Evolutionary conservation across 2,888 invertebrate species (phyloP), one percentile per base, ranked within the genome.

Genomic region (Ceramica pisi): DNA sequence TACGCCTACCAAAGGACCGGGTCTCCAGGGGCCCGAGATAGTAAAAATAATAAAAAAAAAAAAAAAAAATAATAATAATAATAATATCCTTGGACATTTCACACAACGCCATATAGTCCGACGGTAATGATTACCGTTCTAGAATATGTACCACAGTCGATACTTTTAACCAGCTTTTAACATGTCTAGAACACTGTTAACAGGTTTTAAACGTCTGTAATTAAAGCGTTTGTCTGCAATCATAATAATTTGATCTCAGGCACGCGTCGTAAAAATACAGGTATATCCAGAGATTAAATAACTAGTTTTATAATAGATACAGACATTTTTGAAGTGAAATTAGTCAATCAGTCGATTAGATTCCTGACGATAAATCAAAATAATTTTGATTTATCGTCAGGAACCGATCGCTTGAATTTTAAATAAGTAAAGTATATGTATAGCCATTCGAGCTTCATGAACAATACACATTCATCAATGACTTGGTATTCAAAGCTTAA

Each of bases 171-270:
- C 14, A 41, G 6, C 19, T 35, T 23, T n/a, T n/a, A 72, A 21
- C 51, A 38, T 6, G 50, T 44, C n/a, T 44, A 8, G n/a, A 57
- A 19, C 14, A 46, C 14, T 8, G 9, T 35, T 51, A 75, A 21
- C 61, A 23, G 38, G 57, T 75, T 62, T 57, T 7, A 44, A 31
- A 62, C 4, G 5, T 26, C 35, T 53, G 14, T 72, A 72, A 76
- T 76, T 75, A 75, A 62, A 57, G 53, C 1, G 46, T 48, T 48
- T 38, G 19, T 51, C 14, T 57, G 46, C 48, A 75, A 75, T 75
- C 19, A n/a, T 53, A 53, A 67, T 53, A 59, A 63, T 69, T 59
- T 41, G 14, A 31, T 48, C 57, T 48, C 26, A 48, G 23, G 44
- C 61, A 63, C 50, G 67, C 53, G 70, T 69, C 69, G 57, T 65